These are phyloP conservation scores for Carpatolechia fugitivella DNA, from an alignment of 2,888 invertebrate species.

Conservation along the genomic window DNA sequence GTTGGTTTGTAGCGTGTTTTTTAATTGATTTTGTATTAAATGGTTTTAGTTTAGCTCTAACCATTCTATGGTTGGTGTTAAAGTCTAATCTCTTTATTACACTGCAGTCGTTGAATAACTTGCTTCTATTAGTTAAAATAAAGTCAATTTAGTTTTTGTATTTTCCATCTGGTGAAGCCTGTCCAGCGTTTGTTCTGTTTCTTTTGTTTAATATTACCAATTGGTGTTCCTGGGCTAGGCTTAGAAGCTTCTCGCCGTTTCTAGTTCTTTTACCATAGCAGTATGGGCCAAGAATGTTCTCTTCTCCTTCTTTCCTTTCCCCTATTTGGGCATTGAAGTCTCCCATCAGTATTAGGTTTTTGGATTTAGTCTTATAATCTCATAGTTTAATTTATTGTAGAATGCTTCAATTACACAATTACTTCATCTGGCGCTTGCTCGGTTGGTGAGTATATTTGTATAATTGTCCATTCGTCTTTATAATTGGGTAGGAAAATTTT, in stretches of 20 bases:
- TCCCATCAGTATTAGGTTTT: constrained; percentile 22
- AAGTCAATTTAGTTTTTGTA: constrained; percentile 26
- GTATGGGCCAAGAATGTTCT: constrained; percentile 20
- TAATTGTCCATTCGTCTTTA: constrained; percentile 2
- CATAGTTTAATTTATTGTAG: constrained; percentile 8
- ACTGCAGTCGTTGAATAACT: constrained; percentile 14
- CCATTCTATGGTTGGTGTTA: constrained; percentile 24
- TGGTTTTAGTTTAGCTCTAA: background rate
- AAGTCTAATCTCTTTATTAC: constrained; percentile 21
- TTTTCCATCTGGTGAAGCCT: constrained; percentile 22
- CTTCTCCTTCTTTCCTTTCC: constrained; percentile 15
- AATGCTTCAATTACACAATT: constrained; percentile 22
- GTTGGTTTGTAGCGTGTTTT: background rate
- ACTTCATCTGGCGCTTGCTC: constrained; percentile 16
- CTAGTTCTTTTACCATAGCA: constrained; percentile 18
- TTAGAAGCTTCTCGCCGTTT: constrained; percentile 23
- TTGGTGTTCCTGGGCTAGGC: constrained; percentile 20
- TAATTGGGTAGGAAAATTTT: constrained; percentile 4
- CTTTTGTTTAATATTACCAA: constrained; percentile 22
- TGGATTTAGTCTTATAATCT: constrained; percentile 11
- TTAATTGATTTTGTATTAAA: background rate
- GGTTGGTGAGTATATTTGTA: constrained; percentile 18
- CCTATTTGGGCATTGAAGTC: constrained; percentile 25
- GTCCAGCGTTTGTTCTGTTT: constrained; percentile 22
- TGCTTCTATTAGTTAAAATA: constrained; percentile 19